Conservation (phyloP, 2,888 invertebrate genomes). For the Epinotia ramella region DNA sequence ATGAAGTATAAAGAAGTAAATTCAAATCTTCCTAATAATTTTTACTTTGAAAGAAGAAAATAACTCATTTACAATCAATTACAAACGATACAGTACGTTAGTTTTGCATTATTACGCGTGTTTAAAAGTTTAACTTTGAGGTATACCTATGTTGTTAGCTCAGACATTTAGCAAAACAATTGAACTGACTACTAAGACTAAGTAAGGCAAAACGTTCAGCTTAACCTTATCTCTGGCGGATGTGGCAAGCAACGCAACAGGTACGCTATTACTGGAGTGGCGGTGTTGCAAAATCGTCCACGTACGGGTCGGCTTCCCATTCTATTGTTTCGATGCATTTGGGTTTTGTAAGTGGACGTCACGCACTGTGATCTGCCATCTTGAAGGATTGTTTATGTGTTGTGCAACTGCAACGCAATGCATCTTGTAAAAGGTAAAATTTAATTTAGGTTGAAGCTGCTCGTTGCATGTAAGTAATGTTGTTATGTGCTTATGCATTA, state of each 20-base stretch:
- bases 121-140: background rate
- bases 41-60: too few species aligned
- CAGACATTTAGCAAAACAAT: background rate
- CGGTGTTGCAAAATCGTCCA: slow-evolving; percentile 66
- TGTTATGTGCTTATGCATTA: background rate
- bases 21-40: too few species aligned
- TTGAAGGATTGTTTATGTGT: slow-evolving; percentile 58
- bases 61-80: too few species aligned
- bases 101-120: background rate
- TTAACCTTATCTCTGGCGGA: slow-evolving; percentile 49
- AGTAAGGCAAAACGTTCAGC: slow-evolving; percentile 16
- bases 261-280: slow-evolving; percentile 51
- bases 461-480: background rate
- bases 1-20: too few species aligned
- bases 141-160: background rate
- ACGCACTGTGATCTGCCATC: slow-evolving; percentile 67
- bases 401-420: slow-evolving; percentile 52
- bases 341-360: slow-evolving; percentile 70
- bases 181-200: background rate
- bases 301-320: slow-evolving; percentile 64
- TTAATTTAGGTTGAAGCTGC: slow-evolving; percentile 17
- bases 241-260: slow-evolving; percentile 48
- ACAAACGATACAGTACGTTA: too few species aligned
- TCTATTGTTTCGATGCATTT: slow-evolving; percentile 71
- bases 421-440: slow-evolving; percentile 49